Evolutionary conservation across 2,797 vertebrate genomes (phyloP), one percentile per base, ranked within the genome.

Genomic region (Meda fulgida): DNA sequence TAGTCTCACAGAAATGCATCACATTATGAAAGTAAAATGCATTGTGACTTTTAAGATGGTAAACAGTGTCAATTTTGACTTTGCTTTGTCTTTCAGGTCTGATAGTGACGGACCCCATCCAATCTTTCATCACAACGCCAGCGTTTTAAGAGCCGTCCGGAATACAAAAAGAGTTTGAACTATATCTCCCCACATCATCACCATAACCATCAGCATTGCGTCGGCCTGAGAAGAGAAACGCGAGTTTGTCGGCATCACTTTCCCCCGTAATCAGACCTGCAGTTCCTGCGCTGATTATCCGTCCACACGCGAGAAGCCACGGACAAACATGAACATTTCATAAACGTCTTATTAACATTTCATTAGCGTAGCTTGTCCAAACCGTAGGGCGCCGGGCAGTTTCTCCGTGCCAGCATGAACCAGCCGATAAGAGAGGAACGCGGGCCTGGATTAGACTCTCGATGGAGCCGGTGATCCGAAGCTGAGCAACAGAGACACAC

Each of bases 291-390:
- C 83, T 72, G 53, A 77, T 84, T 84, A 84, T 7, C 26, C 53
- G n/a, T 31, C 19, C n/a, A 60, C 80, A 34, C 69, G 53, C 34
- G 4, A 85, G 29, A 13, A 60, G 70, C 76, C 34, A 72, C 23
- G 18, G 78, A 53, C n/a, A 81, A 63, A 63, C 53, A 83, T 73
- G 48, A 86, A 29, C 67, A 72, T 72, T 79, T 85, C 70, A 83
- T 69, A 80, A 73, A 60, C 46, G 51, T 48, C 69, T 83, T 75
- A 73, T 85, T 73, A 86, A 43, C 60, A 69, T 81, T 71, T 78
- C 81, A 84, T 85, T 80, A 70, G 36, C n/a, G 66, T 79, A 71
- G 34, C 55, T 71, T 70, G 69, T 78, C 66, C 78, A 38, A 84
- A n/a, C 71, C 26, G 46, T 11, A 3, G 53, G 73, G 51, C 38